These are phyloP conservation scores for Branchellion lobata DNA, from an alignment of 2,888 invertebrate genomes.

Conservation along the genomic window DNA sequence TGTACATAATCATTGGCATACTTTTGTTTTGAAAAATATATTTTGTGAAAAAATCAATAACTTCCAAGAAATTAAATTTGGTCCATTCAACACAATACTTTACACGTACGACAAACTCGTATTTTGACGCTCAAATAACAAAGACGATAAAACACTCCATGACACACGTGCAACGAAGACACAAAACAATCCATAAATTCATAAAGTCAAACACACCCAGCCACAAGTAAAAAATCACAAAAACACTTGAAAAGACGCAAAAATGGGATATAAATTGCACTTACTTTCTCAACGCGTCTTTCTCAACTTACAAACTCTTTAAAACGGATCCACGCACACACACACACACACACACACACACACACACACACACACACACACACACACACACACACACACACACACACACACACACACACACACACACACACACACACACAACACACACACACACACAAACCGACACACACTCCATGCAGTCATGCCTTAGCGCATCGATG, in stretches of 20 bases:
- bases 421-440: constrained; percentile 12
- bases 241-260: constrained; percentile 3
- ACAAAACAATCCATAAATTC: neutral
- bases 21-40: too few species aligned
- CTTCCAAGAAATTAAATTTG: too few species aligned
- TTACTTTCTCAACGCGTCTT: neutral
- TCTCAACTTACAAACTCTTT: neutral
- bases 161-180: neutral
- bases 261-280: neutral
- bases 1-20: too few species aligned
- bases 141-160: neutral
- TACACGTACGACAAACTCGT: too few species aligned
- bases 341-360: constrained; percentile 14
- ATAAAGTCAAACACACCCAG: constrained; percentile 13
- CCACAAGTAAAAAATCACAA: neutral
- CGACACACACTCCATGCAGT: neutral
- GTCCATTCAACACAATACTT: too few species aligned
- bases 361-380: constrained; percentile 15
- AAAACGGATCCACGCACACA: constrained; percentile 2
- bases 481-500: neutral
- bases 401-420: neutral
- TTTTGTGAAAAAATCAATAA: too few species aligned
- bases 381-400: neutral
- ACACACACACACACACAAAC: neutral
- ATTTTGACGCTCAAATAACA: too few species aligned